Base-by-base conservation (phyloP, 2,113 vertebrate species). In the Lamprotornis superbus region DNA sequence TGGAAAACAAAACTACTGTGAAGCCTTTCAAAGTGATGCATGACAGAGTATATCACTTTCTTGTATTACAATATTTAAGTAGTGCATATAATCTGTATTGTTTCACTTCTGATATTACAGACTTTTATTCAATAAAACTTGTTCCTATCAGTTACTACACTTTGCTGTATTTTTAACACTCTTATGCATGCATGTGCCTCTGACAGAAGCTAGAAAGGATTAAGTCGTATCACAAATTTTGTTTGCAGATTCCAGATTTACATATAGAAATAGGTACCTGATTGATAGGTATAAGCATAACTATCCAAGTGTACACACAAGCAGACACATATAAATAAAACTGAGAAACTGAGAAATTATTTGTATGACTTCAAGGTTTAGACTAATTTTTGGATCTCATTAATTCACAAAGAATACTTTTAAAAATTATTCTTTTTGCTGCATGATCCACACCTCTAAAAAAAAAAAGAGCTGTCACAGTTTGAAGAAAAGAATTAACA, bases 261-360 rank as follows among this genome's bases (percentile, higher is more conserved):
- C 12, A 67, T 39, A 39, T 2, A 63, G 11, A 55, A 74, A 68
- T 7, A 92, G 8, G 9, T 23, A 81, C 19, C 5, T 5, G 40
- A 23, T 11, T 60, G 13, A 25, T 46, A 75, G 6, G 15, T 47
- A 49, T 46, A 73, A 30, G n/a, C 20, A 75, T 35, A 63, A 33
- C 23, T 1, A 4, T 23, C 53, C 33, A 59, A 13, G 47, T 17
- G 11, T n/a, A 55, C 12, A 22, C 37, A 87, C 11, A 78, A 39
- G 44, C 8, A 81, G n/a, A 57, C 27, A 79, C 1, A 40, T 6
- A 40, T 10, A 60, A 47, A 49, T 23, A 71, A 85, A 85, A 16
- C 6, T 0, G 0, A 61, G 19, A 84, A 87, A 16, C 5, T 0
- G 0, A 61, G 25, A 6, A 40, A 63, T 42, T 75, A 53, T 9